These are phyloP conservation scores for Leistus spinibarbis DNA, from an alignment of 2,888 invertebrate genomes.

Conservation along the genomic window DNA sequence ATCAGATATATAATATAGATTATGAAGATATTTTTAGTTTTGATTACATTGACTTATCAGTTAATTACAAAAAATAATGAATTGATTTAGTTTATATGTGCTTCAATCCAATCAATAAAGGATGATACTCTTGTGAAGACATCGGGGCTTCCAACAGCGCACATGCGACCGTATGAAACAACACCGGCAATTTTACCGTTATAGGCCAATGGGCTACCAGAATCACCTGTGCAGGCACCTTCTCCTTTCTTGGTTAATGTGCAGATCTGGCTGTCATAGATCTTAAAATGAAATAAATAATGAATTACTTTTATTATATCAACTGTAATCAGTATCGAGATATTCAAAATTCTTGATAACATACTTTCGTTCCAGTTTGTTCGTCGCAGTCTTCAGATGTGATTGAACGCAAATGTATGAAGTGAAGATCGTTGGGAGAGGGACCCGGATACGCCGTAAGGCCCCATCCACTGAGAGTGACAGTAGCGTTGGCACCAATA, in stretches of 20 bases:
- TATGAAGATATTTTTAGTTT: background rate
- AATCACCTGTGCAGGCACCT: slow-evolving; percentile 17
- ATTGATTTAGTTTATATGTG: background rate
- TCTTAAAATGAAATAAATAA: slow-evolving; percentile 48
- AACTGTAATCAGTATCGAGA: background rate
- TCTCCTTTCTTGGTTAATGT: slow-evolving; percentile 17
- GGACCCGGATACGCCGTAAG: background rate
- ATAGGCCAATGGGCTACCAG: slow-evolving; percentile 17
- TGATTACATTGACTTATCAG: background rate
- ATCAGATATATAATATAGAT: background rate
- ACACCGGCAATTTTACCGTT: slow-evolving; percentile 67
- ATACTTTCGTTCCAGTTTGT: background rate
- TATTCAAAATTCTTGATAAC: background rate
- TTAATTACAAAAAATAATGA: background rate
- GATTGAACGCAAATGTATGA: background rate
- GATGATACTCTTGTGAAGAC: background rate
- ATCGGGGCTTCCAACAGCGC: slow-evolving; percentile 20
- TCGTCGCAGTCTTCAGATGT: background rate
- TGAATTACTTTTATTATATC: background rate
- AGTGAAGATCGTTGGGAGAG: background rate
- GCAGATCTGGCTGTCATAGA: background rate
- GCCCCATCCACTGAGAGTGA: slow-evolving; percentile 22
- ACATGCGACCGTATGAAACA: slow-evolving; percentile 47
- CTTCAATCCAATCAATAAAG: background rate
- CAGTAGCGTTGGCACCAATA: background rate